Conservation (phyloP, 2,113 vertebrate genomes). For the Pachycephala philippinensis region DNA sequence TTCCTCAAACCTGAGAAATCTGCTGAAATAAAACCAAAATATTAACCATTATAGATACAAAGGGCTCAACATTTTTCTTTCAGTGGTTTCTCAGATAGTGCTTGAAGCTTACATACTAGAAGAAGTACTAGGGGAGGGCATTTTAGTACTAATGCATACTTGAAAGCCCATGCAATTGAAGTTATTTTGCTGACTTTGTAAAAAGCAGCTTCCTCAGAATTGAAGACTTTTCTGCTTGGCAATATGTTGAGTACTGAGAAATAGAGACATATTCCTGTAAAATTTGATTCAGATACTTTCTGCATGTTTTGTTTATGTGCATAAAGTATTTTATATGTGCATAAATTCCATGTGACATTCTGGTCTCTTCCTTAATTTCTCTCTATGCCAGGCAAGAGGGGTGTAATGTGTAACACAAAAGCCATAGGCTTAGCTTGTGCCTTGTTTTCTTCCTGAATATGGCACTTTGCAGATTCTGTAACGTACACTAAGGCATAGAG, state of each 20-base stretch:
- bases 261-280: not conserved
- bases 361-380: not conserved
- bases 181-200: not conserved
- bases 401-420: not conserved
- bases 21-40: not conserved
- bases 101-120: not conserved
- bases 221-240: not conserved
- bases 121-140: not conserved
- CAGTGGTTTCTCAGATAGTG: not conserved
- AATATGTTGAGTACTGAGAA: not conserved
- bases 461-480: not conserved
- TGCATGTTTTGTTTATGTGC: not conserved
- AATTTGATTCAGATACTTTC: not conserved
- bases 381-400: not conserved
- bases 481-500: not conserved
- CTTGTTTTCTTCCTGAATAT: not conserved
- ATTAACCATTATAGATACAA: not conserved
- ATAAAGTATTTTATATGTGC: not conserved
- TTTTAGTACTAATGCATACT: not conserved
- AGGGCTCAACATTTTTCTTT: not conserved
- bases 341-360: not conserved
- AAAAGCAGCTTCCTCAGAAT: not conserved
- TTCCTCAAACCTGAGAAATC: not conserved
- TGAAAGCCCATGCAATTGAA: not conserved
- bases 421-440: not conserved